These are phyloP conservation scores for Lynx canadensis DNA, from an alignment of 2,113 vertebrate species.

Conservation along the genomic window DNA sequence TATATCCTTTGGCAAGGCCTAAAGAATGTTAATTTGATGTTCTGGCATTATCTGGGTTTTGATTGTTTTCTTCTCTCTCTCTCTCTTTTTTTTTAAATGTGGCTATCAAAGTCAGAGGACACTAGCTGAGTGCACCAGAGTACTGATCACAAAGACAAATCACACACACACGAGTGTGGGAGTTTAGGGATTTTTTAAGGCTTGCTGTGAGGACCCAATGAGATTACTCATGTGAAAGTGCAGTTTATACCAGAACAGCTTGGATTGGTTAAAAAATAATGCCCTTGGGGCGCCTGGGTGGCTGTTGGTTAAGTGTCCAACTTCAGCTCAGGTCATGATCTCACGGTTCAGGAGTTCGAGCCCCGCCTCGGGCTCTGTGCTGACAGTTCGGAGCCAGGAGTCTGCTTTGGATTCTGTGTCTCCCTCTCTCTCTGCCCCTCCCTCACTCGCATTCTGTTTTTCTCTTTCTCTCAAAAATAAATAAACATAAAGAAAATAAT, in stretches of 20 bases:
- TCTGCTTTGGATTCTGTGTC: too few species aligned
- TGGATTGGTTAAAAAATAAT: not conserved
- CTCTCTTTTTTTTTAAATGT: not conserved
- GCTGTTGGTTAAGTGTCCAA: too few species aligned
- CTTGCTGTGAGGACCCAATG: not conserved
- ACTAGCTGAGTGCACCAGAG: not conserved
- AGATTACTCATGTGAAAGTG: not conserved
- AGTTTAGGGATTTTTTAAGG: not conserved
- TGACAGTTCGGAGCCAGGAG: too few species aligned
- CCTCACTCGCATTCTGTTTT: too few species aligned
- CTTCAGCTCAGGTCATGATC: too few species aligned
- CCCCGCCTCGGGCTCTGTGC: too few species aligned
- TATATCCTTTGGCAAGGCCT: not conserved
- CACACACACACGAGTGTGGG: not conserved
- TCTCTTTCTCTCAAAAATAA: too few species aligned
- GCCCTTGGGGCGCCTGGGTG: too few species aligned
- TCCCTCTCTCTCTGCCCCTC: too few species aligned
- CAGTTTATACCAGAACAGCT: not conserved
- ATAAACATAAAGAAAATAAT: too few species aligned
- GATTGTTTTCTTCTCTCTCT: not conserved
- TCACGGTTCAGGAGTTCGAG: too few species aligned
- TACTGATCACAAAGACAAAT: not conserved
- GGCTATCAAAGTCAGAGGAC: not conserved
- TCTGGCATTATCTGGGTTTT: not conserved
- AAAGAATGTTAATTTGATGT: not conserved